A percentile compares a stretch with the other conserved stretches of the same genome.
Evolutionary conservation across 2,113 vertebrate species (phyloP).

Genomic region (Coptodon rendalli): DNA sequence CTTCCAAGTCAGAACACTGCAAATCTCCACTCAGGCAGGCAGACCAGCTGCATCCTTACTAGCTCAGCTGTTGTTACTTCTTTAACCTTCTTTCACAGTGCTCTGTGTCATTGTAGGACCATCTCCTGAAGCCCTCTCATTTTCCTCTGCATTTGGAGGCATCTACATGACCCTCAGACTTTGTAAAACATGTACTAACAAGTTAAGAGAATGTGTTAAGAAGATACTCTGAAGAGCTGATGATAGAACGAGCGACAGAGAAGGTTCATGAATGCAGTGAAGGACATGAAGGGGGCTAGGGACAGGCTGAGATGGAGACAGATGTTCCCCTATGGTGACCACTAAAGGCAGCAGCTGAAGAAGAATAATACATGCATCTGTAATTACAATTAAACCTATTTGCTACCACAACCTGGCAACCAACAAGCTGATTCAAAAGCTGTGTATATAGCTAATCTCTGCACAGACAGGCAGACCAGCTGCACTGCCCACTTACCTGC

Average conservation of each 20-base stretch:
- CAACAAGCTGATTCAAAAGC: neutral
- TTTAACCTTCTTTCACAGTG: neutral
- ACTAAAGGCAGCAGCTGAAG: neutral
- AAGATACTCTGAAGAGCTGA: neutral
- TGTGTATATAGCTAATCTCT: neutral
- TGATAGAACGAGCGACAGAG: neutral
- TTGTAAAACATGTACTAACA: neutral
- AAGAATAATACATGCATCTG: neutral
- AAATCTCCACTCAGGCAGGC: neutral
- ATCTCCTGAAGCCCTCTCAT: neutral
- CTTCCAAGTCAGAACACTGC: neutral
- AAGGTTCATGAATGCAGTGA: fast-evolving
- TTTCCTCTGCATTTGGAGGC: neutral
- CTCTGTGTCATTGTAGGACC: neutral
- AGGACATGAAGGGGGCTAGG: neutral
- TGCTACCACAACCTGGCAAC: neutral
- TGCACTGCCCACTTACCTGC: neutral
- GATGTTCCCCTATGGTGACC: neutral
- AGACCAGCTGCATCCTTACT: neutral
- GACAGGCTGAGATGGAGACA: neutral
- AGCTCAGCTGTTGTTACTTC: neutral
- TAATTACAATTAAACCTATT: neutral
- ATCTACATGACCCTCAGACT: neutral
- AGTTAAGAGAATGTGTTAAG: neutral
- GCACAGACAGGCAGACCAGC: neutral